phyloP scores from a whole-genome alignment of 2,113 vertebrate genomes.

The Myodes glareolus region DNA sequence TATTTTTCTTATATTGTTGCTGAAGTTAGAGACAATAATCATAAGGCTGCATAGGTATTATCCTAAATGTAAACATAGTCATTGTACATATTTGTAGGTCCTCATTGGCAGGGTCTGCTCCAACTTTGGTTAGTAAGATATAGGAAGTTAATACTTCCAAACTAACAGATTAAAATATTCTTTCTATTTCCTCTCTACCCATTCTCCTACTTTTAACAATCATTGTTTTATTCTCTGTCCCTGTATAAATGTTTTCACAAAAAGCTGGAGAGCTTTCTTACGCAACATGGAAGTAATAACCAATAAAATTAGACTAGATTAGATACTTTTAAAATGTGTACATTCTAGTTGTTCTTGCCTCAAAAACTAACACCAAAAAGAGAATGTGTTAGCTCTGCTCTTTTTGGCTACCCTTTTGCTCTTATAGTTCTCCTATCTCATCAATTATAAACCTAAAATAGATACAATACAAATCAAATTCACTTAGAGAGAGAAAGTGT shows the following conservation, averaged over 20 bases:
- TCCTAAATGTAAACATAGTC: not conserved
- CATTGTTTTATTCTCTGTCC: not conserved
- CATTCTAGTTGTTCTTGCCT: not conserved
- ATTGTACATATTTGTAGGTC: not conserved
- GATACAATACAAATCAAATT: not conserved
- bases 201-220: not conserved
- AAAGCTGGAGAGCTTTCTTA: not conserved
- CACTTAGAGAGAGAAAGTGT: conserved; percentile 19
- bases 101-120: not conserved
- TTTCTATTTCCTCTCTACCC: not conserved
- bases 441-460: not conserved
- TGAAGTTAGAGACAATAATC: not conserved
- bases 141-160: not conserved
- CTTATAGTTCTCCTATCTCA: not conserved
- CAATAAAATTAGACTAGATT: not conserved
- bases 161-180: not conserved
- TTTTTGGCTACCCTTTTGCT: not conserved
- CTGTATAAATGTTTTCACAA: not conserved
- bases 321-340: not conserved
- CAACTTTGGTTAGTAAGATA: not conserved
- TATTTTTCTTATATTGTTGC: not conserved
- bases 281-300: not conserved
- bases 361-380: not conserved
- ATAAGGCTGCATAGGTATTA: not conserved
- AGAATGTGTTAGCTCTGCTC: not conserved